Evolutionary conservation across 2,888 invertebrate species (phyloP).

Genomic region (Macaria notata): DNA sequence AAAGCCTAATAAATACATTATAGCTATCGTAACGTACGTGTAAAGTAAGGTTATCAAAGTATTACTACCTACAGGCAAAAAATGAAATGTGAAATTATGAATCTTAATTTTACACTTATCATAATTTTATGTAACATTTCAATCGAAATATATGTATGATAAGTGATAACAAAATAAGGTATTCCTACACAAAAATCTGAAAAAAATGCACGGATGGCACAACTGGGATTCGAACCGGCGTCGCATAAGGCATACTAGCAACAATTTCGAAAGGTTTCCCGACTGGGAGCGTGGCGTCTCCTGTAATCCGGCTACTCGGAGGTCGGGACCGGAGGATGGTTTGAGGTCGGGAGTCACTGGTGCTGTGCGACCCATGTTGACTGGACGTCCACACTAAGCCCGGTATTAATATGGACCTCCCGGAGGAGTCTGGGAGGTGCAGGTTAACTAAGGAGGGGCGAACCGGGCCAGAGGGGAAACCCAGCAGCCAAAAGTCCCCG

Average conservation of each 20-base stretch:
- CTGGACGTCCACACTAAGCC: constrained; percentile 98
- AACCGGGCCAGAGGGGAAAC: constrained; percentile 99
- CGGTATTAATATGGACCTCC: constrained; percentile 97
- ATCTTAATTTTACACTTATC: no score
- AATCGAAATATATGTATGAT: no score
- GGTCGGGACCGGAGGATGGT: constrained; percentile 94
- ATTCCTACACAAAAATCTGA: no score
- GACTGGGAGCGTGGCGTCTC: constrained; percentile 98
- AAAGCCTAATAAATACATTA: no score
- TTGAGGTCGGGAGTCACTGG: constrained; percentile 86
- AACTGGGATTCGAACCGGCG: constrained; percentile 40
- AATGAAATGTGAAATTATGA: no score
- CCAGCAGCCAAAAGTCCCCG: constrained; percentile 99
- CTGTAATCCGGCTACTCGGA: constrained; percentile 99
- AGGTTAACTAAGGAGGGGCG: constrained; percentile 98
- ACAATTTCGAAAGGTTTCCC: constrained; percentile 43
- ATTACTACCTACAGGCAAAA: no score
- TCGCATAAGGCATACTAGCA: constrained; percentile 8
- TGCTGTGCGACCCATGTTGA: constrained; percentile 83
- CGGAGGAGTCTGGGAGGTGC: constrained; percentile 88
- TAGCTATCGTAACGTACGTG: no score
- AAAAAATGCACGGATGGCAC: constrained; percentile 20
- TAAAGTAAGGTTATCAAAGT: no score
- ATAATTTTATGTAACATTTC: no score
- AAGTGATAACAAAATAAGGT: no score